Evolutionary conservation across 2,797 vertebrate species (phyloP).

Genomic region (Melanotaenia boesemani): DNA sequence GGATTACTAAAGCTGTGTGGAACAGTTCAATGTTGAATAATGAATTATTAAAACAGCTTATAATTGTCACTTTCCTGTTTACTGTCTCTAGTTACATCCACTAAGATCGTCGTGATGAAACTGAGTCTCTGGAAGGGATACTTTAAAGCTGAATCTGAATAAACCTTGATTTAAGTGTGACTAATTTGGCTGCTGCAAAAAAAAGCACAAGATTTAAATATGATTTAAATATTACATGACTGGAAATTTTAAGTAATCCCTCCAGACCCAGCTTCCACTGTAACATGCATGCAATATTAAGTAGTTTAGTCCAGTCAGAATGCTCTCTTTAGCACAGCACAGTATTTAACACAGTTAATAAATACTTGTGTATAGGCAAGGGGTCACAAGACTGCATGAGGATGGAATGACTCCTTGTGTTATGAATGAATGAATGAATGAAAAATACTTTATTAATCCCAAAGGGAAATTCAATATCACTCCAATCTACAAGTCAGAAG

Average conservation of each 20-base stretch:
- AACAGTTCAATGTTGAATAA: constrained; percentile 31
- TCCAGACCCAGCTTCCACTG: not conserved
- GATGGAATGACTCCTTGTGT: not conserved
- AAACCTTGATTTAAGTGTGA: constrained; percentile 16
- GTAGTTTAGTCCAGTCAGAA: not conserved
- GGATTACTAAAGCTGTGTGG: constrained; percentile 52
- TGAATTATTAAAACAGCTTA: constrained; percentile 69
- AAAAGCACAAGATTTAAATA: constrained; percentile 48
- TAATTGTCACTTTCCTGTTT: constrained; percentile 47
- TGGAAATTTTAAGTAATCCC: constrained; percentile 10
- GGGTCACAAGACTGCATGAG: not conserved
- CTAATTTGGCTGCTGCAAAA: constrained; percentile 46
- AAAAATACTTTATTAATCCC: no score
- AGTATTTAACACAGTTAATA: constrained; percentile 23
- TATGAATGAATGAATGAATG: no score
- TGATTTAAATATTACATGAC: constrained; percentile 43
- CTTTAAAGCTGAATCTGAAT: constrained; percentile 16
- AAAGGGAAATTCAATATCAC: no score
- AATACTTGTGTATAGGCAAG: not conserved
- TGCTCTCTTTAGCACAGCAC: not conserved
- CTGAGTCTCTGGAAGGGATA: not conserved
- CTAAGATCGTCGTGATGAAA: not conserved
- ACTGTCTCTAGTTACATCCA: constrained; percentile 17
- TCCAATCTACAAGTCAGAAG: not conserved
- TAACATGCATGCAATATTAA: constrained; percentile 27